These are phyloP conservation scores for Ichneumoninae sp. DNA, from an alignment of 2,888 invertebrate species.

Conservation along the genomic window DNA sequence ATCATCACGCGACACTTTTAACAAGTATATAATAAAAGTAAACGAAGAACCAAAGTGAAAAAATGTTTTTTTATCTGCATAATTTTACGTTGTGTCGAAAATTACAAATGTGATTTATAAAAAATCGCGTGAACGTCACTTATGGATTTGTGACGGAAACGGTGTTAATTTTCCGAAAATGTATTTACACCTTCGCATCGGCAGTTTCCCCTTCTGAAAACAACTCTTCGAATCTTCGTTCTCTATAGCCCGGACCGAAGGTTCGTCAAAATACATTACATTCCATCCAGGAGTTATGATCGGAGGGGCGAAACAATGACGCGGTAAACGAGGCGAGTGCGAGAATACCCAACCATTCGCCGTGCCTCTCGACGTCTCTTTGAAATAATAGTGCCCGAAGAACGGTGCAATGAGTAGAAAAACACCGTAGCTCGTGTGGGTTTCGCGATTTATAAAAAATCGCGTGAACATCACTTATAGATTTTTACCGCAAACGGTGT, in stretches of 20 bases:
- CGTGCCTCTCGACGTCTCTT: constrained; percentile 25
- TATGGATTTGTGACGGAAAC: no score
- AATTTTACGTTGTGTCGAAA: no score
- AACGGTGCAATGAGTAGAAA: constrained; percentile 38
- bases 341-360: constrained; percentile 25
- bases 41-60: no score
- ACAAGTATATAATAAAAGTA: no score
- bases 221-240: not conserved
- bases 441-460: not conserved
- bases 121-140: no score
- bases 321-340: constrained; percentile 43
- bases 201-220: not conserved
- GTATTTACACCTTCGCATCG: not conserved
- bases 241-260: not conserved
- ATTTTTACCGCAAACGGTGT: no score
- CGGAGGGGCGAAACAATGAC: constrained; percentile 34
- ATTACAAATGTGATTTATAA: no score
- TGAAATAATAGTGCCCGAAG: constrained; percentile 47
- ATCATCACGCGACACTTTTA: no score
- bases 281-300: not conserved
- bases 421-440: not conserved
- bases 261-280: not conserved
- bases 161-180: no score
- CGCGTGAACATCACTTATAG: no score
- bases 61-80: no score